phyloP scores from a whole-genome alignment of 2,797 vertebrate species.

The Trichosurus vulpecula region DNA sequence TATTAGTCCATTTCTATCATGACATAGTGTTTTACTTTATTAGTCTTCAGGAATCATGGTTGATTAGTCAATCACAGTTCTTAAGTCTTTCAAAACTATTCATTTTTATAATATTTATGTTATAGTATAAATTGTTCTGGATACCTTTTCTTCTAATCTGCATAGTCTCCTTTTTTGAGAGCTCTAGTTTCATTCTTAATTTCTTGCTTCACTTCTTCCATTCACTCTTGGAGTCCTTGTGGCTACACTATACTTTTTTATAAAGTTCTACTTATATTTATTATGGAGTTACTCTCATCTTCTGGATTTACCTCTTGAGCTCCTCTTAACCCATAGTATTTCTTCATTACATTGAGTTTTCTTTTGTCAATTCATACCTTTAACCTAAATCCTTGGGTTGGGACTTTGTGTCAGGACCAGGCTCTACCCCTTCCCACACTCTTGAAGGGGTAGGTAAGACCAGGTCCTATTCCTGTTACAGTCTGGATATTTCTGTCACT shows the following conservation, averaged over 20 bases:
- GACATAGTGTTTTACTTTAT: neutral
- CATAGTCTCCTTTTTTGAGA: neutral
- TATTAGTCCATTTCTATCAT: neutral
- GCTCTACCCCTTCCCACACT: neutral
- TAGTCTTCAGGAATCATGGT: neutral
- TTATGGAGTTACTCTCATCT: neutral
- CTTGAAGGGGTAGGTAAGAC: neutral
- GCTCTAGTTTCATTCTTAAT: neutral
- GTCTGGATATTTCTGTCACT: neutral
- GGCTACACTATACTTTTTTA: neutral
- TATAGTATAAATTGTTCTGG: neutral
- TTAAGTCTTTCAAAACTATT: neutral
- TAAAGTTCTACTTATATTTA: neutral
- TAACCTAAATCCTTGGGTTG: neutral
- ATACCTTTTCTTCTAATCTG: neutral
- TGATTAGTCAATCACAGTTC: neutral
- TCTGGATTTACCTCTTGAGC: neutral
- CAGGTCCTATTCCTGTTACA: neutral
- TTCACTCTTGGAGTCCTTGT: neutral
- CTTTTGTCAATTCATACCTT: neutral
- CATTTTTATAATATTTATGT: neutral
- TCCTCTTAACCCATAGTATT: neutral
- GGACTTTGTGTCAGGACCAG: neutral
- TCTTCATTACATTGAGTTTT: neutral
- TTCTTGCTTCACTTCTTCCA: neutral